phyloP scores from a whole-genome alignment of 2,888 invertebrate species.

The Dasypolia templi region DNA sequence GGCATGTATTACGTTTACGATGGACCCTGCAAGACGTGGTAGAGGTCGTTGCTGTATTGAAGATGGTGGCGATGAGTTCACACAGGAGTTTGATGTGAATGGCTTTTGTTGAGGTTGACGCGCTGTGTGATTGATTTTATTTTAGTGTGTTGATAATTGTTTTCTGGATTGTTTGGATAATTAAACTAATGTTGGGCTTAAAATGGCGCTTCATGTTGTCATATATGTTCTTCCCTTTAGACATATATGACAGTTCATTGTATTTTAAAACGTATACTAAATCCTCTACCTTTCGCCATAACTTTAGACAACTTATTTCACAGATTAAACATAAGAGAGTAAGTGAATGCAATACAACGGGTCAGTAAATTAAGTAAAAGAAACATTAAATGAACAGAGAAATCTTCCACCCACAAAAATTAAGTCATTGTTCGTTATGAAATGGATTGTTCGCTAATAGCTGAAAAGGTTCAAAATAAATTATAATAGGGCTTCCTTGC shows the following conservation, averaged over 20 bases:
- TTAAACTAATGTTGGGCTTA: background rate
- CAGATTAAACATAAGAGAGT: background rate
- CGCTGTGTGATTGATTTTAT: background rate
- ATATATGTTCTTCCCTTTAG: too few species aligned
- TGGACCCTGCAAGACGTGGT: conserved; percentile 5
- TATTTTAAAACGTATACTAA: background rate
- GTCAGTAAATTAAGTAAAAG: background rate
- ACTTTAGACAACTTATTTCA: background rate
- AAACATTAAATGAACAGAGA: background rate
- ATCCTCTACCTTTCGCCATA: background rate
- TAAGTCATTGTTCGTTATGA: conserved; percentile 43
- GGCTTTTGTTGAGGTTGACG: conserved; percentile 19
- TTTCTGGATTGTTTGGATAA: background rate
- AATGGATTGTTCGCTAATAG: conserved; percentile 51
- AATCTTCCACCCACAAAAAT: conserved; percentile 15
- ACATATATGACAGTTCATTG: background rate
- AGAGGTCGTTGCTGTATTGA: conserved; percentile 2
- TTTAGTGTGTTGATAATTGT: background rate
- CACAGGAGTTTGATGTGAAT: conserved; percentile 26
- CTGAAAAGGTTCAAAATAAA: conserved; percentile 62
- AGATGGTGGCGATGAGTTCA: conserved; percentile 37
- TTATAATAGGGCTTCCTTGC: conserved; percentile 48
- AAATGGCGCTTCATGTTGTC: background rate
- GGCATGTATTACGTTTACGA: conserved; percentile 27
- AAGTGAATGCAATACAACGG: background rate